These are phyloP conservation scores for Heliconius cydno DNA, from an alignment of 2,888 invertebrate species.

Conservation along the genomic window DNA sequence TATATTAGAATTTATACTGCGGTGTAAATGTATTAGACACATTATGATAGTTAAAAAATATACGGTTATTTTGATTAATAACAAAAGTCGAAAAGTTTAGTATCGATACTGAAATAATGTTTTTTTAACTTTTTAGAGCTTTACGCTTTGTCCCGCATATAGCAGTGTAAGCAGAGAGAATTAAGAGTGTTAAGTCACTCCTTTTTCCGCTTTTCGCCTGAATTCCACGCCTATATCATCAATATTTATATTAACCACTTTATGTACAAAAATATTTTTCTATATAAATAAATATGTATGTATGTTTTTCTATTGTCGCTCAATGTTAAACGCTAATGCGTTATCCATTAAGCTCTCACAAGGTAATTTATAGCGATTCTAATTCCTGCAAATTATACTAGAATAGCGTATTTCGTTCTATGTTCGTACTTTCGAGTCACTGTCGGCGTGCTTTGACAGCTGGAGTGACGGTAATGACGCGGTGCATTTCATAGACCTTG, in stretches of 20 bases:
- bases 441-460: conserved; percentile 41
- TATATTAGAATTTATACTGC: not conserved
- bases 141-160: too few relatives aligned
- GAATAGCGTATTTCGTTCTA: conserved; percentile 41
- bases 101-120: too few relatives aligned
- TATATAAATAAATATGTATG: not conserved
- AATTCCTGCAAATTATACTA: conserved; percentile 40
- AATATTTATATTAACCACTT: not conserved
- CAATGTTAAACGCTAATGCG: conserved; percentile 30
- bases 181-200: too few relatives aligned
- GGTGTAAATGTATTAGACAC: too few relatives aligned
- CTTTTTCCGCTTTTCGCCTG: not conserved
- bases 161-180: too few relatives aligned
- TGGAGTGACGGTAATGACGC: conserved; percentile 38
- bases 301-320: not conserved
- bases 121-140: too few relatives aligned
- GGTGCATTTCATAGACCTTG: conserved; percentile 21
- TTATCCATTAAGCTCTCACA: conserved; percentile 26
- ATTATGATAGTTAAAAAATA: too few relatives aligned
- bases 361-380: conserved; percentile 31
- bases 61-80: too few relatives aligned
- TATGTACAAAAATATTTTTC: not conserved
- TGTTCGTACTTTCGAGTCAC: conserved; percentile 39
- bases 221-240: not conserved
- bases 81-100: too few relatives aligned